These are phyloP conservation scores for Xenotilapia flavipinnis DNA, from an alignment of 2,113 vertebrate genomes.

Conservation along the genomic window DNA sequence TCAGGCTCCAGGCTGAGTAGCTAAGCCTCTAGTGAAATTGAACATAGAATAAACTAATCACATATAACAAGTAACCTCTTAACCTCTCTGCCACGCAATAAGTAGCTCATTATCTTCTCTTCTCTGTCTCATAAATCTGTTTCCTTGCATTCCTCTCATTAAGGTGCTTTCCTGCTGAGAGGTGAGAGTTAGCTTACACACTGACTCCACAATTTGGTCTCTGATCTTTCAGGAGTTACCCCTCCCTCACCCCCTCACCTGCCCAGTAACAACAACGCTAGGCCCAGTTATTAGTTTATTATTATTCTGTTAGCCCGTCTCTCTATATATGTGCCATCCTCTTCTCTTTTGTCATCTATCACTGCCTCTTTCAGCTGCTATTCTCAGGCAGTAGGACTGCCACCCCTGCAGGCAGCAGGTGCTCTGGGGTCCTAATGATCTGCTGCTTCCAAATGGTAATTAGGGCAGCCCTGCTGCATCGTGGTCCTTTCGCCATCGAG, in stretches of 20 bases:
- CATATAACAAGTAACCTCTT: neutral
- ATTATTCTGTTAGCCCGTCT: neutral
- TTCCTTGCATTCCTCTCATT: constrained; percentile 25
- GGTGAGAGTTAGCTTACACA: neutral
- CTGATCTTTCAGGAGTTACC: neutral
- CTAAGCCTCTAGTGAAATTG: neutral
- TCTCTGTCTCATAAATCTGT: constrained; percentile 1
- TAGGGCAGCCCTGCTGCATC: constrained; percentile 45
- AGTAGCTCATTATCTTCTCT: constrained; percentile 20
- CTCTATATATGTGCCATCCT: neutral
- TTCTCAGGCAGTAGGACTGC: constrained; percentile 8
- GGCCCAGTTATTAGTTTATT: neutral
- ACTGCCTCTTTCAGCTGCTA: neutral
- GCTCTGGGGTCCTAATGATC: constrained; percentile 43
- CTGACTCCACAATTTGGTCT: neutral
- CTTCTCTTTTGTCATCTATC: neutral
- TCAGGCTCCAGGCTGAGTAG: neutral
- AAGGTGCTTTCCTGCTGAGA: constrained; percentile 25
- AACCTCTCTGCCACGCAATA: neutral
- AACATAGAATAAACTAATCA: neutral
- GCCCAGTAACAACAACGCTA: neutral
- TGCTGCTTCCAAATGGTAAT: constrained; percentile 53
- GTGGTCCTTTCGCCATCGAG: constrained; percentile 32
- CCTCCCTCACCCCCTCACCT: neutral
- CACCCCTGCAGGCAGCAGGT: constrained; percentile 38